These are phyloP conservation scores for Platygyra sinensis DNA, from an alignment of 64 coral and sea anemone species.

Conservation along the genomic window DNA sequence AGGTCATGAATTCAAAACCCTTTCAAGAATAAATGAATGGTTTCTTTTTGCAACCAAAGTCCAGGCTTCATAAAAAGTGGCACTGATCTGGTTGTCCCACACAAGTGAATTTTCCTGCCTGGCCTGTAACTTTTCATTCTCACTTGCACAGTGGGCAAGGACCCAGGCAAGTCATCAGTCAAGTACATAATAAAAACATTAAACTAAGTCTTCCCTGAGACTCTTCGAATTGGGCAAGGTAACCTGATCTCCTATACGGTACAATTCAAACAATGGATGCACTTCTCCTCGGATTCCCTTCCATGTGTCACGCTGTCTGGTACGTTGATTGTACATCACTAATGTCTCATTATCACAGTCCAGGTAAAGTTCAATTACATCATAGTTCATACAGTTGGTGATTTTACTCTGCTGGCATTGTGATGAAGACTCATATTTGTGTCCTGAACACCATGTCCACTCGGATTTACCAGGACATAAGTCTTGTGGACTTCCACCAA, in stretches of 20 bases:
- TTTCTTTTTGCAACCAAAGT: too few species aligned
- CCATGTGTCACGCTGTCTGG: not conserved
- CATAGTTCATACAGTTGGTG: not conserved
- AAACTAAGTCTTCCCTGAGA: too few species aligned
- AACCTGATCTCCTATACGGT: not conserved
- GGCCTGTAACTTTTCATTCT: too few species aligned
- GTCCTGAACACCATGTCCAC: not conserved
- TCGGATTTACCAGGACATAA: not conserved
- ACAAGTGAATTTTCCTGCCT: too few species aligned
- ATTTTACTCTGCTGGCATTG: not conserved
- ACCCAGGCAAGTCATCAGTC: too few species aligned
- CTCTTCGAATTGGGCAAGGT: not conserved
- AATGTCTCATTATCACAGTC: slow-evolving; percentile 7
- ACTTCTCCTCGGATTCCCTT: not conserved
- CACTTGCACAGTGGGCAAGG: too few species aligned
- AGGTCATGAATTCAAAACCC: too few species aligned
- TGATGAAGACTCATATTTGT: too few species aligned
- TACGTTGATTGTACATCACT: slow-evolving; percentile 7
- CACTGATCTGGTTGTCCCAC: too few species aligned
- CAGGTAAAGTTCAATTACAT: slow-evolving; percentile 9
- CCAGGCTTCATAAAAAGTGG: too few species aligned
- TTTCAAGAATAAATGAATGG: too few species aligned
- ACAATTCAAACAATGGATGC: slow-evolving; percentile 4
- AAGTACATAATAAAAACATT: too few species aligned
- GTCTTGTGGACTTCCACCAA: not conserved